These are phyloP conservation scores for Myotis yumanensis DNA, from an alignment of 2,113 vertebrate species.

Conservation along the genomic window DNA sequence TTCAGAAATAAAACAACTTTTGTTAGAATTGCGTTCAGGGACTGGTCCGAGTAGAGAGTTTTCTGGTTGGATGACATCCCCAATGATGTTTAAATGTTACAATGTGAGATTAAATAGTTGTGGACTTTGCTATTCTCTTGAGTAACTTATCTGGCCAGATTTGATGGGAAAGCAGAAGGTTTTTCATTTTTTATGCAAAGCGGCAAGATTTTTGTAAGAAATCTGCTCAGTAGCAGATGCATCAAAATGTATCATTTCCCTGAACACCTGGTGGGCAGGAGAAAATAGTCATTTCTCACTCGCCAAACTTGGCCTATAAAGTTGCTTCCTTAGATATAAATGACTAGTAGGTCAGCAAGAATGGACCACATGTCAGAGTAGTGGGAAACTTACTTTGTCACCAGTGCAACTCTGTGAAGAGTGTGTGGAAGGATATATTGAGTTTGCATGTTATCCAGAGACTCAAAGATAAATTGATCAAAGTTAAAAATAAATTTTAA, in stretches of 20 bases:
- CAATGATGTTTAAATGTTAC: neutral
- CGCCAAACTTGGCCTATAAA: neutral
- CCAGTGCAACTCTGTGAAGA: neutral
- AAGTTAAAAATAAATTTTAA: conserved; percentile 23
- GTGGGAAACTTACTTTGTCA: neutral
- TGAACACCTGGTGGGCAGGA: neutral
- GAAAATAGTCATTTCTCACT: neutral
- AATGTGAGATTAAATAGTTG: neutral
- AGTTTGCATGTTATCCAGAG: neutral
- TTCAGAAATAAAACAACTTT: conserved; percentile 21
- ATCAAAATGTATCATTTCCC: conserved; percentile 16
- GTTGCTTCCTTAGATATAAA: neutral
- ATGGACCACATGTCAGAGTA: neutral
- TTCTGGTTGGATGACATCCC: neutral
- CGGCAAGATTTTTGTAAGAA: conserved; percentile 21
- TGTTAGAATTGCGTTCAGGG: neutral
- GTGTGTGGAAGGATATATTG: neutral
- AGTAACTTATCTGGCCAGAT: neutral
- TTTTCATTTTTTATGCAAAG: conserved; percentile 6
- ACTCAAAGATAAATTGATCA: conserved; percentile 4
- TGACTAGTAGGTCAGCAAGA: neutral
- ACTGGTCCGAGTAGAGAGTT: neutral
- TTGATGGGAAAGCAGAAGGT: neutral
- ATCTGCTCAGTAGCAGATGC: neutral
- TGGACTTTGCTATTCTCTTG: neutral